Conservation (phyloP, 2,888 invertebrate genomes). For the Eumacrocentrus americanus region DNA sequence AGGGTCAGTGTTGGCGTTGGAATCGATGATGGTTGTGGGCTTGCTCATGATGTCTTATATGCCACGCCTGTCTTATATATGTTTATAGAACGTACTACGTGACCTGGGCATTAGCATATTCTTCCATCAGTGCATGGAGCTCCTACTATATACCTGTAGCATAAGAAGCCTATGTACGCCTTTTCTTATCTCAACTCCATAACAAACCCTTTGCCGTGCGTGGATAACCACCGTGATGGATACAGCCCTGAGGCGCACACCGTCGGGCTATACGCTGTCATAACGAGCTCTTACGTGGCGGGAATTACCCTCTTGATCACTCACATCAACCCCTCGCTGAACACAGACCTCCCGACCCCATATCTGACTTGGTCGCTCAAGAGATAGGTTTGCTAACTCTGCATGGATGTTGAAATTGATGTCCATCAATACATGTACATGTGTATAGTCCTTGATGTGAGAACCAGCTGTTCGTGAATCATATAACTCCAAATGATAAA, state of each 20-base stretch:
- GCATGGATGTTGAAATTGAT: neutral
- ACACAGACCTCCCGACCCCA: too few species aligned
- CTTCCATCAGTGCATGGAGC: slow-evolving; percentile 16
- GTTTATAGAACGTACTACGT: too few species aligned
- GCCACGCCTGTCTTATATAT: too few species aligned
- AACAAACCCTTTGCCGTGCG: slow-evolving; percentile 38
- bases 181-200: slow-evolving; percentile 29
- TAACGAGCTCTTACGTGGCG: slow-evolving; percentile 8
- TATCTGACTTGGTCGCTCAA: too few species aligned
- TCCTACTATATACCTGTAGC: slow-evolving; percentile 11
- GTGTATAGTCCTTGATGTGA: neutral
- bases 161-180: slow-evolving; percentile 21
- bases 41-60: too few species aligned
- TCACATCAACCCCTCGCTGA: too few species aligned
- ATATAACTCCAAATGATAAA: too few species aligned
- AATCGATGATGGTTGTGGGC: too few species aligned
- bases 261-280: neutral
- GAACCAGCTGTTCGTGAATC: too few species aligned
- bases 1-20: too few species aligned
- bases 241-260: slow-evolving; percentile 34
- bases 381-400: neutral
- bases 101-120: slow-evolving; percentile 43
- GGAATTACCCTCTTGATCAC: slow-evolving; percentile 15
- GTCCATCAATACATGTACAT: neutral
- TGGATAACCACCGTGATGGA: slow-evolving; percentile 40